Conservation (phyloP, 1,140 invertebrate species). For the Hylyphantes graminicola region DNA sequence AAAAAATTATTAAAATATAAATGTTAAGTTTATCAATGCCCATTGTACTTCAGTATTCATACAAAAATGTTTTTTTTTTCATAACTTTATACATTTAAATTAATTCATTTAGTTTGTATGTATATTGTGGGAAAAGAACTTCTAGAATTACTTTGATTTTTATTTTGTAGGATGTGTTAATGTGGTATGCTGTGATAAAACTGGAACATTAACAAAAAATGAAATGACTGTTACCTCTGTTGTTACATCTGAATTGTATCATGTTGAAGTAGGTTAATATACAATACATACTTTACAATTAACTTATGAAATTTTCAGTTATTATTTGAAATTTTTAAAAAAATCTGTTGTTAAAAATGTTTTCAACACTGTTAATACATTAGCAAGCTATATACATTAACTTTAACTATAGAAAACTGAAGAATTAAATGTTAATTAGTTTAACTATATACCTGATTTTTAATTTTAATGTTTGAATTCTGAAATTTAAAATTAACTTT, state of each 20-base stretch:
- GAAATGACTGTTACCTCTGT: slow-evolving; percentile 99
- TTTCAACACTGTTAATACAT: too few relatives aligned
- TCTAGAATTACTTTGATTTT: not conserved
- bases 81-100: not conserved
- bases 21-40: slow-evolving; percentile 1
- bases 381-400: too few relatives aligned
- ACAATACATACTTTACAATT: not conserved
- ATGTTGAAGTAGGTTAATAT: slow-evolving; percentile 79
- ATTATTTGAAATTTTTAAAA: not conserved
- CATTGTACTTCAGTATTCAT: not conserved
- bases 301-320: not conserved
- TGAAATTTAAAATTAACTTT: too few relatives aligned
- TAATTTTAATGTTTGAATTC: not conserved
- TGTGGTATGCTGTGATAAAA: slow-evolving; percentile 99
- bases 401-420: too few relatives aligned
- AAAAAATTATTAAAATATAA: not conserved
- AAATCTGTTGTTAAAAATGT: not conserved
- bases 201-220: slow-evolving; percentile 97
- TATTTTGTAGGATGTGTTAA: slow-evolving; percentile 86
- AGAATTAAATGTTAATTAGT: too few relatives aligned
- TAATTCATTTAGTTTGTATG: not conserved
- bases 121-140: not conserved
- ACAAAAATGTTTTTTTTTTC: slow-evolving; percentile 12
- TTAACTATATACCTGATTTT: not conserved
- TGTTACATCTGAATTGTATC: slow-evolving; percentile 90